Evolutionary conservation across 2,113 vertebrate genomes (phyloP).

Genomic region (Istiophorus platypterus): DNA sequence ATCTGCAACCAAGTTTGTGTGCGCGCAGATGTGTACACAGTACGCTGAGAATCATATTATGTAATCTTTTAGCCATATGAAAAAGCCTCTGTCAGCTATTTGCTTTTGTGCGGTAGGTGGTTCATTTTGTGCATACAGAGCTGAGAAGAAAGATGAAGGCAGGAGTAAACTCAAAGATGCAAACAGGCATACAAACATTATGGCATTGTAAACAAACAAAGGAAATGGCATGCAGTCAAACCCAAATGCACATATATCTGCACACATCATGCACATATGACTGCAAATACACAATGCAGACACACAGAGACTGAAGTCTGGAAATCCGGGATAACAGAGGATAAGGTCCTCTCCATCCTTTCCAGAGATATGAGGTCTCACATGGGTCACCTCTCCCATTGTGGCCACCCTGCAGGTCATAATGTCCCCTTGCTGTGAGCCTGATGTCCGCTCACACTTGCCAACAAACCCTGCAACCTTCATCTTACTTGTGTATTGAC

Average conservation of each 20-base stretch:
- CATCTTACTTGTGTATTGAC: slow-evolving; percentile 44
- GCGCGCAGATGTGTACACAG: slow-evolving; percentile 54
- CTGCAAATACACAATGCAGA: slow-evolving; percentile 12
- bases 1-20: slow-evolving; percentile 57
- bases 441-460: slow-evolving; percentile 55
- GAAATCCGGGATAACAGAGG: slow-evolving; percentile 21
- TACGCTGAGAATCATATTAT: slow-evolving; percentile 72
- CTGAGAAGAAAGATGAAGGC: slow-evolving; percentile 50
- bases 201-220: slow-evolving; percentile 40
- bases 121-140: slow-evolving; percentile 52
- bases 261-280: background rate
- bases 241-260: slow-evolving; percentile 1
- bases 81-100: slow-evolving; percentile 79
- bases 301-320: background rate
- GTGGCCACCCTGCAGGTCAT: slow-evolving; percentile 61
- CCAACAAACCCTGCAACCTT: slow-evolving; percentile 53
- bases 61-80: slow-evolving; percentile 73
- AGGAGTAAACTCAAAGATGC: slow-evolving; percentile 11
- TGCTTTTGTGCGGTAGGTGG: slow-evolving; percentile 72
- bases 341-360: slow-evolving; percentile 33
- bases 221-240: slow-evolving; percentile 21
- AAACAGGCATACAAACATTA: slow-evolving; percentile 9
- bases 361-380: slow-evolving; percentile 53
- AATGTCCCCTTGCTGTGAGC: slow-evolving; percentile 64
- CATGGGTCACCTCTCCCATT: slow-evolving; percentile 68